Percentiles rank a stretch among this genome's conserved stretches.
These are phyloP conservation scores for Strix uralensis DNA, from an alignment of 2,113 vertebrate species.

Conservation along the genomic window DNA sequence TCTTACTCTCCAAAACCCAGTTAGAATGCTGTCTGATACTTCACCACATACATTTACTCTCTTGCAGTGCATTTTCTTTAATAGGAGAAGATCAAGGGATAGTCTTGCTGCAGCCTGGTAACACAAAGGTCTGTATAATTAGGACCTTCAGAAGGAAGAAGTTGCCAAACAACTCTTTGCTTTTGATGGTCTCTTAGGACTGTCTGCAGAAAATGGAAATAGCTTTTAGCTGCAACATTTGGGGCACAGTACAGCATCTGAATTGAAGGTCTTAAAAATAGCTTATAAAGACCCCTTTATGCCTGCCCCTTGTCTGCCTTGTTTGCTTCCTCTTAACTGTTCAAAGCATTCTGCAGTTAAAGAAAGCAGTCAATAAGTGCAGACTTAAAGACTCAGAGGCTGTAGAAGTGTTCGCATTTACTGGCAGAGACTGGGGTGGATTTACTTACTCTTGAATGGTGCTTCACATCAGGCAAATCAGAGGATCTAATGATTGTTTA, in stretches of 20 bases:
- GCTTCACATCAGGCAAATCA: not conserved
- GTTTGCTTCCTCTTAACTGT: constrained; percentile 14
- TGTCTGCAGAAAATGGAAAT: constrained; percentile 53
- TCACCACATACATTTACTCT: not conserved
- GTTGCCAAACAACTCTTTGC: not conserved
- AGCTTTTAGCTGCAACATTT: constrained; percentile 43
- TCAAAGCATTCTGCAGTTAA: constrained; percentile 21
- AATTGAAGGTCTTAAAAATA: constrained; percentile 40
- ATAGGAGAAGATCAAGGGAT: not conserved
- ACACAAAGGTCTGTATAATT: constrained; percentile 13
- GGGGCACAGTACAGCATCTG: not conserved
- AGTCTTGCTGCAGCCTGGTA: not conserved
- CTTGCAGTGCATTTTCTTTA: not conserved
- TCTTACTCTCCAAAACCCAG: not conserved
- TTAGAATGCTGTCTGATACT: not conserved
- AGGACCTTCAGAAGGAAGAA: constrained; percentile 4
- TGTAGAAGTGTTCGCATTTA: not conserved
- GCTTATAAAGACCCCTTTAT: constrained; percentile 46
- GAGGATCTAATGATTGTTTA: not conserved
- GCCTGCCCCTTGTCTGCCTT: not conserved
- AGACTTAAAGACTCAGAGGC: not conserved
- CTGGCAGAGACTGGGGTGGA: not conserved
- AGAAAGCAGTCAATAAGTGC: constrained; percentile 18
- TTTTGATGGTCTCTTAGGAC: not conserved
- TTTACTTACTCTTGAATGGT: not conserved